Conservation (phyloP, 2,113 vertebrate genomes). For the Heterotilapia buettikoferi region DNA sequence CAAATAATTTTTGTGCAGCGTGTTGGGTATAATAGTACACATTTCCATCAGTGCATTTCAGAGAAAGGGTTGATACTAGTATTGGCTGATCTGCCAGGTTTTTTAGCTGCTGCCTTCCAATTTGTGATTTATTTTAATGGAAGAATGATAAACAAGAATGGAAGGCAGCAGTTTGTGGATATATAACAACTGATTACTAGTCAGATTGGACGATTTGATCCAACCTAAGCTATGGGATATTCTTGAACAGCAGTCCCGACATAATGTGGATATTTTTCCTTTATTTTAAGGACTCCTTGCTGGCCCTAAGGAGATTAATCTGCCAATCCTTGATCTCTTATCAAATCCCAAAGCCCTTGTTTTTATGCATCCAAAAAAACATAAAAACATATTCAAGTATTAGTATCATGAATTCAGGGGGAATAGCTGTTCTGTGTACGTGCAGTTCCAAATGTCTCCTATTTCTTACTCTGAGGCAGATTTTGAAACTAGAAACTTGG, state of each 20-base stretch:
- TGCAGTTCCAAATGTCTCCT: background rate
- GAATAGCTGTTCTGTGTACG: background rate
- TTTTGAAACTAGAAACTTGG: background rate
- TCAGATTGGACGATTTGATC: background rate
- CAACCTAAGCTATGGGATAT: background rate
- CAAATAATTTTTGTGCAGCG: background rate
- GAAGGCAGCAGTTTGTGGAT: background rate
- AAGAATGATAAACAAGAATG: background rate
- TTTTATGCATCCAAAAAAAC: background rate
- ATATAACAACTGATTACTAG: background rate
- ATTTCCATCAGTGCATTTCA: background rate
- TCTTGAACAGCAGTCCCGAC: background rate
- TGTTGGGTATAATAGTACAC: background rate
- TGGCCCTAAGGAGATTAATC: constrained; percentile 40
- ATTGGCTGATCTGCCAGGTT: background rate
- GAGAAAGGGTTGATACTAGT: background rate
- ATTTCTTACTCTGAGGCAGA: background rate
- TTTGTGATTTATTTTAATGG: background rate
- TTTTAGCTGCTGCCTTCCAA: background rate
- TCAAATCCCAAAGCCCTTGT: constrained; percentile 37
- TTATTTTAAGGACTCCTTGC: background rate
- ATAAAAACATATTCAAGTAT: background rate
- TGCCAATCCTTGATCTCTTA: constrained; percentile 1
- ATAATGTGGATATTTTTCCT: background rate
- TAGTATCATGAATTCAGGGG: background rate